A percentile compares a stretch with the other conserved stretches of the same genome.
Conservation (phyloP, 2,113 vertebrate genomes). For the Melanotaenia duboulayi region DNA sequence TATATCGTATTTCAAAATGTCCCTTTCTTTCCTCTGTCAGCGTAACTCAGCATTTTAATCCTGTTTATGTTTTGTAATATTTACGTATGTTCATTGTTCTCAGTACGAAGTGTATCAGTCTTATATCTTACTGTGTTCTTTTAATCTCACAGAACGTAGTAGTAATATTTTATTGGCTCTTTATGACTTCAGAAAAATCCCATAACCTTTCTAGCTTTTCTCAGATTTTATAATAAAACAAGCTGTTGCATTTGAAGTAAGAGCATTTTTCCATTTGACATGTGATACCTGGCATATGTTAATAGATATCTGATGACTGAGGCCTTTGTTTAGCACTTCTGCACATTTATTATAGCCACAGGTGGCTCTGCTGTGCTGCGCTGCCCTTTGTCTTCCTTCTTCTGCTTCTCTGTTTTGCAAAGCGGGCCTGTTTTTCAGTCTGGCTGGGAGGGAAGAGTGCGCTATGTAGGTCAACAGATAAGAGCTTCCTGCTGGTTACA, state of each 20-base stretch:
- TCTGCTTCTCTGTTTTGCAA: conserved; percentile 49
- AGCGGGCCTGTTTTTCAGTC: conserved; percentile 59
- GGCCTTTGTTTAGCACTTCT: conserved; percentile 56
- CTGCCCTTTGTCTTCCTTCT: conserved; percentile 8
- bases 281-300: conserved; percentile 44
- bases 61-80: background rate
- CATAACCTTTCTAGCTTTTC: background rate
- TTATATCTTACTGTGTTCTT: background rate
- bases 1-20: too few species aligned
- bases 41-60: background rate
- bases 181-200: background rate
- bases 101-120: too few species aligned
- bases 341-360: conserved; percentile 58
- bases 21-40: background rate
- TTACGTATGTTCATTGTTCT: too few species aligned
- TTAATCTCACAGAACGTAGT: background rate
- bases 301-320: conserved; percentile 42
- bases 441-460: conserved; percentile 63
- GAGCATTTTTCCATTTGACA: conserved; percentile 61
- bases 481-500: conserved; percentile 77
- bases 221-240: background rate
- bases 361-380: conserved; percentile 49
- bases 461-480: conserved; percentile 80
- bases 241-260: conserved; percentile 1
- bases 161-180: background rate